Evolutionary conservation across 2,113 vertebrate genomes (phyloP).

Genomic region (Dipodomys merriami): DNA sequence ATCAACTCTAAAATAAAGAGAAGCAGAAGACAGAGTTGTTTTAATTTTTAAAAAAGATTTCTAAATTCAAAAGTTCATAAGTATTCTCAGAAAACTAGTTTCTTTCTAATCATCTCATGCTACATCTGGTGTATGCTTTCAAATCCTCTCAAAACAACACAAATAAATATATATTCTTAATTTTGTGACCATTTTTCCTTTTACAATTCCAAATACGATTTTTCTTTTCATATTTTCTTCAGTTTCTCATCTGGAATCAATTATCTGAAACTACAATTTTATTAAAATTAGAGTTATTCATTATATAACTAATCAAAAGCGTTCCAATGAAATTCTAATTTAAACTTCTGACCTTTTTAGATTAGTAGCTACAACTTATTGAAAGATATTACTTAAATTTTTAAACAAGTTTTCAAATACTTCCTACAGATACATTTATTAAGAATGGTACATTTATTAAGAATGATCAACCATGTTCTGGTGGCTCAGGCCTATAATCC

Average conservation of each 20-base stretch:
- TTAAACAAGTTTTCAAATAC: not conserved
- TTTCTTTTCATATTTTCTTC: slow-evolving; percentile 32
- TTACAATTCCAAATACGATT: not conserved
- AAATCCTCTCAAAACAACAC: not conserved
- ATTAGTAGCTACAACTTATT: not conserved
- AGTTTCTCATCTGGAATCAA: slow-evolving; percentile 6
- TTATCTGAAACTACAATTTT: not conserved
- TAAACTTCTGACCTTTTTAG: not conserved
- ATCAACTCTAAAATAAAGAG: slow-evolving; percentile 44
- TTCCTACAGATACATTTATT: too few relatives aligned
- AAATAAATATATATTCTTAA: slow-evolving; percentile 12
- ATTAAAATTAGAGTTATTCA: slow-evolving; percentile 34
- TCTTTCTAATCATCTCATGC: not conserved
- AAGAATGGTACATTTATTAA: not conserved
- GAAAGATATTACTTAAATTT: not conserved
- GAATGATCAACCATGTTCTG: too few relatives aligned
- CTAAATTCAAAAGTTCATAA: slow-evolving; percentile 32
- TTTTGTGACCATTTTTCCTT: slow-evolving; percentile 20
- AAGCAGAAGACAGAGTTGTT: not conserved
- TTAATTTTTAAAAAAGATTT: not conserved
- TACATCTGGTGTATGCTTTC: slow-evolving; percentile 21
- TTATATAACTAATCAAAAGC: slow-evolving; percentile 15
- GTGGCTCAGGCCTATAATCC: too few relatives aligned
- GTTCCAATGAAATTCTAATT: not conserved
- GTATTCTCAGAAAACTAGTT: not conserved